phyloP scores from a whole-genome alignment of 1,140 invertebrate species.

The Rhizoglyphus robini region DNA sequence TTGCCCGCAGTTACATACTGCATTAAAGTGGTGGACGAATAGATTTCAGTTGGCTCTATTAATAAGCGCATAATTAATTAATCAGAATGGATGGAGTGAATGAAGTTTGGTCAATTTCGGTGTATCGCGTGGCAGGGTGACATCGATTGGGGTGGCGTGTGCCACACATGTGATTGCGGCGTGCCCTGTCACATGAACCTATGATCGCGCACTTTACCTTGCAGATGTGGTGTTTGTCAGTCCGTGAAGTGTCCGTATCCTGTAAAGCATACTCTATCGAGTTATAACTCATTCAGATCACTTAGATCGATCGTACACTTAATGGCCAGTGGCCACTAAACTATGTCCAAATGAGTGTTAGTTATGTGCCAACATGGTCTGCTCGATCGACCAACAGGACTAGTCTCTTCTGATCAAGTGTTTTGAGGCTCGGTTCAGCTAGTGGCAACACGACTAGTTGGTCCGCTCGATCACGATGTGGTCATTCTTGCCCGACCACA shows the following conservation, averaged over 20 bases:
- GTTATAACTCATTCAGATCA: neutral
- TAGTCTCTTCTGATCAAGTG: neutral
- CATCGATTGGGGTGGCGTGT: neutral
- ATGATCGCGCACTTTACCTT: too few species aligned
- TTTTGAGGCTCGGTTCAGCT: neutral
- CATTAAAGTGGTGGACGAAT: too few species aligned
- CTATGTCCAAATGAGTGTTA: neutral
- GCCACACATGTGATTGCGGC: neutral
- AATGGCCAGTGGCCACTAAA: slow-evolving; percentile 1
- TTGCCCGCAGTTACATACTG: too few species aligned
- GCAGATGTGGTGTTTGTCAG: too few species aligned
- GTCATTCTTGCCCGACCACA: neutral
- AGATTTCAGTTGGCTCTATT: neutral
- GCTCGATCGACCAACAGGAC: neutral
- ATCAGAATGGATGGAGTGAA: neutral
- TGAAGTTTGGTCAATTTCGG: slow-evolving; percentile 1
- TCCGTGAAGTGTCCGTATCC: neutral
- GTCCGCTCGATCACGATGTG: neutral
- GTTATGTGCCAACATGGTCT: neutral
- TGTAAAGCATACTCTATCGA: neutral
- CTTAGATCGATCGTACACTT: neutral
- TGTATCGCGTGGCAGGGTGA: slow-evolving; percentile 1
- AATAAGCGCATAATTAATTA: neutral
- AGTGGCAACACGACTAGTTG: neutral
- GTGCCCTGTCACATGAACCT: neutral